Percentiles rank a stretch among this genome's conserved stretches.
phyloP scores from a whole-genome alignment of 2,888 invertebrate genomes.

The Mechanitis messenoides region DNA sequence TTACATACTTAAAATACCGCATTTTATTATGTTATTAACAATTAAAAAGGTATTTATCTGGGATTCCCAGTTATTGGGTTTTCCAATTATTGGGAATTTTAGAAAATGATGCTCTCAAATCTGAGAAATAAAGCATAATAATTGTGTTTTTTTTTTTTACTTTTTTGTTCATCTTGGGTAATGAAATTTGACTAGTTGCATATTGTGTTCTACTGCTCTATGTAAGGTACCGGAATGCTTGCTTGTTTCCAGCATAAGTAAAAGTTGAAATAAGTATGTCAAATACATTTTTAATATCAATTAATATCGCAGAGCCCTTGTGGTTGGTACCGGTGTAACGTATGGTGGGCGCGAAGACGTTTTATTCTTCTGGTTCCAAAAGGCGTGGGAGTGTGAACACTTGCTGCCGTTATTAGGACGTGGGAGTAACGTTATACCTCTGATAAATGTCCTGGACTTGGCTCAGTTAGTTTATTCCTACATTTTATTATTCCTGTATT shows the following conservation, averaged over 20 bases:
- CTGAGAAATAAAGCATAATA: too few species aligned
- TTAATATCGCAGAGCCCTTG: slow-evolving; percentile 50
- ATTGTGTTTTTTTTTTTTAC: too few species aligned
- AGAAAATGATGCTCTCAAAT: too few species aligned
- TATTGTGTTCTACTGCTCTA: too few species aligned
- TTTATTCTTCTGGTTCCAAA: slow-evolving; percentile 80
- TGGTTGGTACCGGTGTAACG: slow-evolving; percentile 78
- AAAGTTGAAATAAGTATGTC: neutral
- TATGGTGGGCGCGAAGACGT: slow-evolving; percentile 79
- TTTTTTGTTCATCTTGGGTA: too few species aligned
- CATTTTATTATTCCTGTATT: neutral
- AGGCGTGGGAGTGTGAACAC: slow-evolving; percentile 79
- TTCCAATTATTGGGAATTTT: too few species aligned
- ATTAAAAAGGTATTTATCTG: too few species aligned
- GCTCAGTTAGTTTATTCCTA: slow-evolving; percentile 57
- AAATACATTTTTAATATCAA: neutral
- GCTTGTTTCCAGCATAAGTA: neutral
- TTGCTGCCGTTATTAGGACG: slow-evolving; percentile 76
- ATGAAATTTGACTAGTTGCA: too few species aligned
- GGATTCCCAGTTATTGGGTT: too few species aligned
- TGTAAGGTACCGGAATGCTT: too few species aligned
- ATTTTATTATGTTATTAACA: too few species aligned
- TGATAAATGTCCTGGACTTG: slow-evolving; percentile 80
- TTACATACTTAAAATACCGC: too few species aligned
- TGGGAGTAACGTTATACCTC: slow-evolving; percentile 78